Evolutionary conservation across 64 coral and sea anemone species (phyloP), one percentile per base, ranked within the genome.

Genomic region (Acropora yongei): DNA sequence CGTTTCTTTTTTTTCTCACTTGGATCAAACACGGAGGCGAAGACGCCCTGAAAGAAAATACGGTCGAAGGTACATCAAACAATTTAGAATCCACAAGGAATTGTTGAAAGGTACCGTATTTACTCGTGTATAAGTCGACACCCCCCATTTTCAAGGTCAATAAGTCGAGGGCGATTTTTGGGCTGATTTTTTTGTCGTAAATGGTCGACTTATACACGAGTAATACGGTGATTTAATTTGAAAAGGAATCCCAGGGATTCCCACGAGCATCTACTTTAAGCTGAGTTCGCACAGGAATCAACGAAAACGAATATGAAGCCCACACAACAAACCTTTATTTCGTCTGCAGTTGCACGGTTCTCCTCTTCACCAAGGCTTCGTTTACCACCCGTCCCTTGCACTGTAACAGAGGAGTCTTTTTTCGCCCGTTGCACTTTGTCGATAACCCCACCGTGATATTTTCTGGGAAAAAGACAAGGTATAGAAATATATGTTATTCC

Each of bases 1-100:
- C 68, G 58, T 49, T 79, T 83, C 39, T 76, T 90, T 74, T 81
- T 96, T 74, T 81, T 96, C 43, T 79, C 49, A 20, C 67, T 78
- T 10, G 87, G 50, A 83, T 96, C 95, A 86, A 96, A 74, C 7
- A 93, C 74, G 10, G 87, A 93, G 1, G 91, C 76, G 45, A 96
- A 96, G 10, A 90, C 80, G 75, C 88, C 75, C 95, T 96, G 77
- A 13, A 83, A 90, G 63, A 71, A 20, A 4, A 71, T 71, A 4
- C 4, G 3, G 68, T 20, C 39, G 68, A 30, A 0, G 5, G 20
- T 71, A 17, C 30, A 30, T 30, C 30, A 30, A 17, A 13, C 63
- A 68, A 4, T 68, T 17, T 4, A 17, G 4, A 68, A 68, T 9
- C 51, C 51, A 55, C 5, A 55, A 7, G 51, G 1, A 55, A 55